Conservation (phyloP, 1,140 invertebrate genomes). For the Penaeus japonicus region DNA sequence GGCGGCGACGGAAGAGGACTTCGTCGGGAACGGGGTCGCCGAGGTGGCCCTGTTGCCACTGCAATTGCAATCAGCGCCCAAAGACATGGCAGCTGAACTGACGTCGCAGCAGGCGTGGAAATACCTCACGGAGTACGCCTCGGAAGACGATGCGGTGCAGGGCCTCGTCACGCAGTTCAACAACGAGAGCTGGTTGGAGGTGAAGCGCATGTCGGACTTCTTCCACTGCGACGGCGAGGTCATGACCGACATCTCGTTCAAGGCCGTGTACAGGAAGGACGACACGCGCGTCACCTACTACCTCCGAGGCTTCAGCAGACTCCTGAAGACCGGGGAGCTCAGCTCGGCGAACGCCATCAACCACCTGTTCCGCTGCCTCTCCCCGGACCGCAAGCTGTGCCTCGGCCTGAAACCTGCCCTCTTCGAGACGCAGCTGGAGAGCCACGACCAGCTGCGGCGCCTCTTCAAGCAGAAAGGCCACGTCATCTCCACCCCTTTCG, state of each 20-base stretch:
- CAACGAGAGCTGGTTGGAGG: conserved; percentile 43
- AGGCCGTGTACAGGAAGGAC: conserved; percentile 34
- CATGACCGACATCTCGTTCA: conserved; percentile 28
- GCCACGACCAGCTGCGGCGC: conserved; percentile 21
- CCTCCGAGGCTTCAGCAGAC: conserved; percentile 19
- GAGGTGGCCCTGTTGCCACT: neutral
- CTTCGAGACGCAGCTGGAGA: conserved; percentile 38
- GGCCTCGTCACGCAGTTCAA: conserved; percentile 38
- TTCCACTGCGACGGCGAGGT: conserved; percentile 38
- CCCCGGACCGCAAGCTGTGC: conserved; percentile 42
- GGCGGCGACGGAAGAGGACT: neutral
- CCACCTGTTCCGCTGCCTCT: conserved; percentile 17
- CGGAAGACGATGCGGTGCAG: conserved; percentile 17
- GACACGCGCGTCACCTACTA: conserved; percentile 2
- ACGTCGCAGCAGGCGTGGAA: conserved; percentile 21
- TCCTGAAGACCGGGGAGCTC: conserved; percentile 20
- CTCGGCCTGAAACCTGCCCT: conserved; percentile 49
- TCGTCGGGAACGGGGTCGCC: neutral
- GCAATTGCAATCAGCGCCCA: conserved; percentile 15
- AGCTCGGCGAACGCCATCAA: conserved; percentile 16
- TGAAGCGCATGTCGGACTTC: conserved; percentile 42
- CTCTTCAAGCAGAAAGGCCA: conserved; percentile 45
- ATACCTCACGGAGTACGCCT: conserved; percentile 41
- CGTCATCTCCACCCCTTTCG: conserved; percentile 45
- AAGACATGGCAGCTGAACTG: conserved; percentile 9